Evolutionary conservation across 37 sponge, comb jelly and placozoan species (phyloP).

Genomic region (Corticium candelabrum): DNA sequence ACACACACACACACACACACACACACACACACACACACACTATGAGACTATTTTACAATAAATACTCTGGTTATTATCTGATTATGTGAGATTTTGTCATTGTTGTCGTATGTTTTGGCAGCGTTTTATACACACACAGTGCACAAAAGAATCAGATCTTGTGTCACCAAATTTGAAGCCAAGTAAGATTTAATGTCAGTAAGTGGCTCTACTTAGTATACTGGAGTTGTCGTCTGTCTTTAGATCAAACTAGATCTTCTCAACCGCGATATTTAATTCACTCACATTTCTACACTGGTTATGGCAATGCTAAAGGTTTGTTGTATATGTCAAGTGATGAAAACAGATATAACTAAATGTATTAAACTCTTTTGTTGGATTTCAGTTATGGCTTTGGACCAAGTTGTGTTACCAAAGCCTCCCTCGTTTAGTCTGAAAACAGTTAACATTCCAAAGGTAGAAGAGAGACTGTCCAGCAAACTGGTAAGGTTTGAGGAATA

Average conservation of each 20-base stretch:
- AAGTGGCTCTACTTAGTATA: no score
- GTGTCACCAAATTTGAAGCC: background rate
- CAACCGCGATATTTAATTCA: background rate
- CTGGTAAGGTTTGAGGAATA: no score
- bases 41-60: no score
- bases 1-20: no score
- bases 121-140: no score
- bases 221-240: no score
- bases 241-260: no score
- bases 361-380: no score
- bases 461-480: background rate
- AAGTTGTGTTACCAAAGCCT: background rate
- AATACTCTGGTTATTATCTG: background rate
- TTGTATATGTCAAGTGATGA: no score
- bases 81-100: background rate
- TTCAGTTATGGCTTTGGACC: background rate
- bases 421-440: background rate
- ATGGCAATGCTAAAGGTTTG: background rate
- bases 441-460: background rate
- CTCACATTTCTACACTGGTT: background rate
- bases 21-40: no score
- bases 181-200: background rate
- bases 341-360: no score
- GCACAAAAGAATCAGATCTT: background rate
- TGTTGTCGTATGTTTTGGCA: no score